A percentile compares a stretch with the other conserved stretches of the same genome.
These are phyloP conservation scores for Atethmia centrago DNA, from an alignment of 2,888 invertebrate genomes.

Conservation along the genomic window DNA sequence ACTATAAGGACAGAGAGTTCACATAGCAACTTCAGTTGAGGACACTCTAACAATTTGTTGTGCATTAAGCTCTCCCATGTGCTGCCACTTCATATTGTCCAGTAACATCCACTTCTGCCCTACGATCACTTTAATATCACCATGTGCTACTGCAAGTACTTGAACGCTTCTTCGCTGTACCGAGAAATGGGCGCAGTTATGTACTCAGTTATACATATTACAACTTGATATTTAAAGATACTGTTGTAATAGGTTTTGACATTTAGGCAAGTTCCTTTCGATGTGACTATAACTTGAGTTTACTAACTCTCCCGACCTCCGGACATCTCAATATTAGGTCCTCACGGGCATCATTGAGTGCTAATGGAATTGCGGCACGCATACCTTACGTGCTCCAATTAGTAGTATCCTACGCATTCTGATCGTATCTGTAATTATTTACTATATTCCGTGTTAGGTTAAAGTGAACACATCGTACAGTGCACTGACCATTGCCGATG, in stretches of 20 bases:
- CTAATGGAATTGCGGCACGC: slow-evolving; percentile 68
- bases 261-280: slow-evolving; percentile 1
- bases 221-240: background rate
- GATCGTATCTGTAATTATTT: slow-evolving; percentile 34
- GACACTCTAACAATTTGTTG: background rate
- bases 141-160: background rate
- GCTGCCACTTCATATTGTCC: slow-evolving; percentile 8
- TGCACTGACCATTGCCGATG: background rate
- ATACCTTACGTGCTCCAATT: slow-evolving; percentile 54
- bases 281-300: slow-evolving; percentile 7
- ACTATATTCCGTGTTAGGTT: slow-evolving; percentile 8
- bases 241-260: background rate
- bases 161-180: slow-evolving; percentile 1
- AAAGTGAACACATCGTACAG: slow-evolving; percentile 4
- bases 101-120: background rate
- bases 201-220: background rate
- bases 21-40: background rate
- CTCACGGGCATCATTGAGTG: slow-evolving; percentile 41
- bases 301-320: slow-evolving; percentile 23
- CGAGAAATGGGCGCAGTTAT: background rate
- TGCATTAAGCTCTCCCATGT: slow-evolving; percentile 17
- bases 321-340: slow-evolving; percentile 46
- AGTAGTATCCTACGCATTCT: slow-evolving; percentile 38
- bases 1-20: background rate
- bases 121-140: slow-evolving; percentile 15